Conservation (phyloP, 2,113 vertebrate species). For the Campylorhamphus procurvoides region DNA sequence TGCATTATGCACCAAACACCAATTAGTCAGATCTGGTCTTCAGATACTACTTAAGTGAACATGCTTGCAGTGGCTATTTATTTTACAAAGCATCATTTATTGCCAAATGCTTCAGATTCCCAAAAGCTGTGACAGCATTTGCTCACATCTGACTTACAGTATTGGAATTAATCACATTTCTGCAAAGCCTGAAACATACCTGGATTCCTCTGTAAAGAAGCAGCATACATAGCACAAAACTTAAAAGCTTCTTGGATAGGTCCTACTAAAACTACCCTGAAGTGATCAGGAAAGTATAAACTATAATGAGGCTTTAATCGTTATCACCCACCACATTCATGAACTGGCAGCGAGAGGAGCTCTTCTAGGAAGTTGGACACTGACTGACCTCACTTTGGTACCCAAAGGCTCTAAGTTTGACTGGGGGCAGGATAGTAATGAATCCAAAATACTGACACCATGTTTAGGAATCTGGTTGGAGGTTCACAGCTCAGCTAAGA, state of each 20-base stretch:
- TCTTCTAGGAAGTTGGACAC: background rate
- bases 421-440: background rate
- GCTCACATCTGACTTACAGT: background rate
- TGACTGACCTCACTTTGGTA: background rate
- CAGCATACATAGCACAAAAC: background rate
- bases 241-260: background rate
- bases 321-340: background rate
- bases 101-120: background rate
- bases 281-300: constrained; percentile 17
- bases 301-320: background rate
- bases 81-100: background rate
- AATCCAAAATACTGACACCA: background rate
- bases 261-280: constrained; percentile 27
- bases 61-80: background rate
- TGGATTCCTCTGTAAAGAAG: background rate
- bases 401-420: background rate
- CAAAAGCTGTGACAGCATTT: background rate
- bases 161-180: background rate
- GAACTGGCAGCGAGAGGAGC: background rate
- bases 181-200: background rate
- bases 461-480: background rate
- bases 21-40: background rate
- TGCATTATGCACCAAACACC: background rate
- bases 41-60: background rate
- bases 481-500: background rate